Conservation (phyloP, 1,140 invertebrate species). For the Portunus trituberculatus region DNA sequence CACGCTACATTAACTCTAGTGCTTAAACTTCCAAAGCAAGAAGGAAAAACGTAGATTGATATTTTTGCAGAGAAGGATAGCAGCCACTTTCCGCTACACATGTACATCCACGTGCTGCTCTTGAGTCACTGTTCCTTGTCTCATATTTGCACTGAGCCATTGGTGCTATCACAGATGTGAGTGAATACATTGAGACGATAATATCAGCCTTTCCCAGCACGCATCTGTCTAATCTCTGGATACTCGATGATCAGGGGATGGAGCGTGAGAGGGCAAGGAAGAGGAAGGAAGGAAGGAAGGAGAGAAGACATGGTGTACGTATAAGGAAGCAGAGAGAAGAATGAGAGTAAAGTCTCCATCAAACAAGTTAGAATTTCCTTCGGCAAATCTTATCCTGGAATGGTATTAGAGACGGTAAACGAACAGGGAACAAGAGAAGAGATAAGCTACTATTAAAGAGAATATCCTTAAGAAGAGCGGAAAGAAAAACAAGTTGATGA, state of each 20-base stretch:
- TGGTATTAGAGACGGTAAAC: no score
- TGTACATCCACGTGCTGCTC: not conserved
- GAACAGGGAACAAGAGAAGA: no score
- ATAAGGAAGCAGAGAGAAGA: no score
- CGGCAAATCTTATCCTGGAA: no score
- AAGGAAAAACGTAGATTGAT: not conserved
- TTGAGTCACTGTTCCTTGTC: not conserved
- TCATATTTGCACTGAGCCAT: not conserved
- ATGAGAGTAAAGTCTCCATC: no score
- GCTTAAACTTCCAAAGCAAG: not conserved
- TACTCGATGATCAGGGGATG: no score
- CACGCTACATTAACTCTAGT: not conserved
- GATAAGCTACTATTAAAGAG: no score
- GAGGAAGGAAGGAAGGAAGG: not conserved
- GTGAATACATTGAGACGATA: not conserved
- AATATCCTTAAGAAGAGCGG: no score
- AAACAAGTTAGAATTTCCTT: no score
- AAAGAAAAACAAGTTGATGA: no score
- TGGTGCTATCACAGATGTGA: not conserved
- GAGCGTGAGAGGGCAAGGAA: not conserved
- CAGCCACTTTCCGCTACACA: not conserved
- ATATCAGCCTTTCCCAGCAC: not conserved
- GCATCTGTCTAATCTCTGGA: not conserved
- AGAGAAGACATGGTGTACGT: not conserved
- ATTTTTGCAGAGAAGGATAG: not conserved